Evolutionary conservation across 2,113 vertebrate species (phyloP), one percentile per base, ranked within the genome.

Genomic region (Jacana jacana): DNA sequence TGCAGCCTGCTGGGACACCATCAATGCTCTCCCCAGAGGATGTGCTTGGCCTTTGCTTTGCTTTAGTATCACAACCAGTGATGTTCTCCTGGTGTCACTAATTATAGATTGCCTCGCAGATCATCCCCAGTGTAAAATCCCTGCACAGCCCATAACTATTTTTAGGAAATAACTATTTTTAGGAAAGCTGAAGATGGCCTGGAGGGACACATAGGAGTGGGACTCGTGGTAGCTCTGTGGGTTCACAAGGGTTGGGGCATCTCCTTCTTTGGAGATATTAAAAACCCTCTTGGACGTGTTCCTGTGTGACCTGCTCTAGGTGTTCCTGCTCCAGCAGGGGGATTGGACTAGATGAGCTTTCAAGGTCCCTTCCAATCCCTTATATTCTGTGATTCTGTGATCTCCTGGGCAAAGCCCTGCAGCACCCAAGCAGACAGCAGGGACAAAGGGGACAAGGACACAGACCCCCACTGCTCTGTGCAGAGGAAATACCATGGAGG

Each of bases 391-490:
- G n/a, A n/a, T n/a, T n/a, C n/a, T n/a, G n/a, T n/a, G n/a, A n/a
- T n/a, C n/a, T 27, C 55, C 49, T 40, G 27, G 70, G 51, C 77
- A 65, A 8, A 4, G 9, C 18, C n/a, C 42, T 39, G 51, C 65
- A 61, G 48, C 1, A 1, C 48, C 64, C 5, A 1, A 0, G 11
- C 7, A 31, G 58, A 39, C 66, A 71, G 39, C 6, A 3, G 73
- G 51, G 77, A 84, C 25, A 18, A 2, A 39, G 70, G 33, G 73
- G 44, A 76, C 52, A 82, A 79, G 66, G 65, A 78, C 69, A 33
- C 0, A 9, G 64, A 55, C 7, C 54, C 40, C 63, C 5, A 4
- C 19, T 77, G 68, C n/a, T 49, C 58, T 13, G 0, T 1, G 3
- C 64, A 64, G 40, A 31, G 20, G 48, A 57, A 63, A 37, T 42